Percentiles rank a stretch among this genome's conserved stretches.
phyloP scores from a whole-genome alignment of 2,113 vertebrate species.

The Rhadina sibilatrix region DNA sequence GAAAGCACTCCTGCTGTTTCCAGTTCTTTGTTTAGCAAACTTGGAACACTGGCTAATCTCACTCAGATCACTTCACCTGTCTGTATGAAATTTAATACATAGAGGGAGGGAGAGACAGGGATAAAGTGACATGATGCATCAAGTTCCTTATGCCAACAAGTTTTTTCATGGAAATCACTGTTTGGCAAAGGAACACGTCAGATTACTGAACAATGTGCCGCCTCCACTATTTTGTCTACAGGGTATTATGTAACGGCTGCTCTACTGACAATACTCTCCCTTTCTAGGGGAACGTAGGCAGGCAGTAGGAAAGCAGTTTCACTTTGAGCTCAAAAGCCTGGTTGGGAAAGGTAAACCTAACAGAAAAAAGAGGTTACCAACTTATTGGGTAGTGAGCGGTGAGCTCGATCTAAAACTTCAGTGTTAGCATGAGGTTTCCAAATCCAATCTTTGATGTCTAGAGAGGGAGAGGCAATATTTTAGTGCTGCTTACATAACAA shows the following conservation, averaged over 20 bases:
- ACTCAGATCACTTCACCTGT: constrained; percentile 35
- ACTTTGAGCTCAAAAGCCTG: not conserved
- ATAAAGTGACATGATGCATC: constrained; percentile 8
- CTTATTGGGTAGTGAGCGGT: not conserved
- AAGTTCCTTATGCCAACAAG: not conserved
- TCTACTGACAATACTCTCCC: not conserved
- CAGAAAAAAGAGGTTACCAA: not conserved
- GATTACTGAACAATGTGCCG: not conserved
- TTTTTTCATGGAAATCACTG: constrained; percentile 11
- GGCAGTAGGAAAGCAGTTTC: not conserved
- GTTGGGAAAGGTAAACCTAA: not conserved
- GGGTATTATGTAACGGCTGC: not conserved
- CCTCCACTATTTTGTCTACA: constrained; percentile 23
- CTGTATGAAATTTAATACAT: constrained; percentile 24
- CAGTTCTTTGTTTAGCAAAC: constrained; percentile 33
- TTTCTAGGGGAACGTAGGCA: not conserved
- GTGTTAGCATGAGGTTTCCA: not conserved
- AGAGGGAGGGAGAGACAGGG: not conserved
- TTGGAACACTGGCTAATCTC: constrained; percentile 25
- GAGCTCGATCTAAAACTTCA: not conserved
- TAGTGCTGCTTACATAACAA: not conserved
- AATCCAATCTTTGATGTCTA: not conserved
- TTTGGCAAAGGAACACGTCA: not conserved
- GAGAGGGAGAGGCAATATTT: not conserved
- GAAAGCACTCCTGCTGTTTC: constrained; percentile 31